These are phyloP conservation scores for Hydrocynus forskahlii DNA, from an alignment of 2,797 vertebrate genomes.

Conservation along the genomic window DNA sequence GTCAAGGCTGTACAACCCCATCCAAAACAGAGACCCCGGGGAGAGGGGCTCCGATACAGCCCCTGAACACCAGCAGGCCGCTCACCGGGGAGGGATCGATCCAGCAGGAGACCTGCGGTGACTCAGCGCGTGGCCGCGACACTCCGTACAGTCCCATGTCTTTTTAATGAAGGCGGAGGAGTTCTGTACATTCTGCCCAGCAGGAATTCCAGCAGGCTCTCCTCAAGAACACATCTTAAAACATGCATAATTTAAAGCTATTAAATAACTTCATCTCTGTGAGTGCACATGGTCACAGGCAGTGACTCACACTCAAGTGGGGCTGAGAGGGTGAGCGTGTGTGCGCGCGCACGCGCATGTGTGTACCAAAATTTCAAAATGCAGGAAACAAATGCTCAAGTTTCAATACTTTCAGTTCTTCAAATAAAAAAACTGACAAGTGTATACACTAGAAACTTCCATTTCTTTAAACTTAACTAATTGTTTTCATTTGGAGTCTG, in stretches of 20 bases:
- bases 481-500: too few species aligned
- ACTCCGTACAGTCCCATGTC: constrained; percentile 9
- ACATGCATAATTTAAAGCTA: constrained; percentile 33
- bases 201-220: not conserved
- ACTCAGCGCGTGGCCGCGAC: constrained; percentile 7
- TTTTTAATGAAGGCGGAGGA: constrained; percentile 33
- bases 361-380: too few species aligned
- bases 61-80: not conserved
- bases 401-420: too few species aligned
- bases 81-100: constrained; percentile 31
- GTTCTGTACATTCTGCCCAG: constrained; percentile 1
- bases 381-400: too few species aligned
- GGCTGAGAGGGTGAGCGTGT: not conserved
- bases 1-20: constrained; percentile 23
- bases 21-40: not conserved
- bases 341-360: too few species aligned
- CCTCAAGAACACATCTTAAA: not conserved
- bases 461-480: too few species aligned
- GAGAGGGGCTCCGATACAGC: constrained; percentile 6
- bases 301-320: not conserved
- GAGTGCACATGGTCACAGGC: constrained; percentile 7
- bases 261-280: constrained; percentile 24
- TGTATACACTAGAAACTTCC: too few species aligned
- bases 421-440: too few species aligned
- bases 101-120: constrained; percentile 9